Base-by-base conservation (phyloP, 2,797 vertebrate species). In the Scyliorhinus canicula region DNA sequence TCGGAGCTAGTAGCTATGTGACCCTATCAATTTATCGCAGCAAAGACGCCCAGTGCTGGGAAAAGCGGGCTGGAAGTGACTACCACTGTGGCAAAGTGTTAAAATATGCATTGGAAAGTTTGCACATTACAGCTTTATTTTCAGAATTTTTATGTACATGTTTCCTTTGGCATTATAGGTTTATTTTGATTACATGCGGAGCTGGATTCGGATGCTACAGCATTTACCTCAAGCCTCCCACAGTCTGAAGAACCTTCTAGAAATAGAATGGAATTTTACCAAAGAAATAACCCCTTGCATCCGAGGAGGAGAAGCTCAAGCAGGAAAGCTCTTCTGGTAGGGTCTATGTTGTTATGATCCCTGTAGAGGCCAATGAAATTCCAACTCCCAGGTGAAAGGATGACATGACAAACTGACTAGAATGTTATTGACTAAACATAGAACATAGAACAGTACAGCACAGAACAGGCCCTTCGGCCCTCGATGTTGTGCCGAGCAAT, bases 171-270 rank as follows among this genome's bases (percentile, higher is more conserved):
- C 12, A 95, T 93, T 97, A 31, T 96, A 99, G 99, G 99, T 99
- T 93, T 99, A 99, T 97, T 99, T 99, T 97, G 99, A 99, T 97
- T 99, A 99, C 97, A 99, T 99, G 99, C 98, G 98, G 96, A 99
- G 98, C 97, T 99, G 99, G 99, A 99, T 99, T 96, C 98, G 98
- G 97, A 99, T 99, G 99, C 97, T 99, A 95, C 99, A 99, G 97
- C 98, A 99, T 96, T 98, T 99, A 97, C 99, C 99, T 96, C 99
- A 99, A 96, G 99, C 99, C 0, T 99, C 99, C 95, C 99, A 99
- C 97, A 99, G 99, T 96, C 97, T 99, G 97, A 99, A 99, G 97
- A 99, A 99, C 96, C 97, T 99, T 21, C 97, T 99, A 95, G 99
- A 99, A 95, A 98, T 99, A 96, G 99, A 99, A 96, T 99, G 99